A percentile compares a stretch with the other conserved stretches of the same genome.
Evolutionary conservation across 2,797 vertebrate species (phyloP).

Genomic region (Oophaga sylvatica): DNA sequence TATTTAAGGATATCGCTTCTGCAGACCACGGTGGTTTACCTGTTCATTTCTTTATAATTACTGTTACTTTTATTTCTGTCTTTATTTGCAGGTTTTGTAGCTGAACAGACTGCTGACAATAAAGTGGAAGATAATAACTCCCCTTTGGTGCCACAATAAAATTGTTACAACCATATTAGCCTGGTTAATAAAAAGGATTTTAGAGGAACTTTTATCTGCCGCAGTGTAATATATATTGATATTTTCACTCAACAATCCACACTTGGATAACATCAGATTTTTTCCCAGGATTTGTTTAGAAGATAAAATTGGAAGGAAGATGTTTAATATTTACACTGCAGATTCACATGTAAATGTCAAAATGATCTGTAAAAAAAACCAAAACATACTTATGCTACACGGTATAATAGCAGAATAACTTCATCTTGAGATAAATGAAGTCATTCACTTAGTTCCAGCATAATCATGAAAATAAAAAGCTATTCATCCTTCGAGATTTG

Average conservation of each 20-base stretch:
- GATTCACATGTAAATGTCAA: not conserved
- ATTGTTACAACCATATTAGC: constrained; percentile 40
- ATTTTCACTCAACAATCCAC: not conserved
- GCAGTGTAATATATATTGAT: not conserved
- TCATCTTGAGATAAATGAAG: not conserved
- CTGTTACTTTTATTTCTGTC: constrained; percentile 28
- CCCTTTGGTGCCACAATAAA: constrained; percentile 50
- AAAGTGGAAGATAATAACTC: constrained; percentile 39
- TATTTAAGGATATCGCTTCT: constrained; percentile 11
- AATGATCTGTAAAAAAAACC: not conserved
- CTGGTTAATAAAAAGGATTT: constrained; percentile 27
- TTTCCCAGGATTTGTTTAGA: not conserved
- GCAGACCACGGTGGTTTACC: constrained; percentile 20
- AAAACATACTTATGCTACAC: not conserved
- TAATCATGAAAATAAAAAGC: not conserved
- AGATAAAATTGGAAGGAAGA: constrained; percentile 1
- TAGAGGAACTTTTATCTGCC: constrained; percentile 9
- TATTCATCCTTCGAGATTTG: not conserved
- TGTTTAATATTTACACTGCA: constrained; percentile 18
- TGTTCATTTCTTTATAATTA: constrained; percentile 26
- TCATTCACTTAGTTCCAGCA: not conserved
- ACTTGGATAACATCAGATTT: not conserved
- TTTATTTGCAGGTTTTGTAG: constrained; percentile 33
- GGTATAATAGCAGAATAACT: not conserved
- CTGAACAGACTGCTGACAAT: constrained; percentile 43